Percentiles rank a stretch among this genome's conserved stretches.
These are phyloP conservation scores for Daktulosphaira vitifoliae DNA, from an alignment of 1,140 invertebrate genomes.

Conservation along the genomic window DNA sequence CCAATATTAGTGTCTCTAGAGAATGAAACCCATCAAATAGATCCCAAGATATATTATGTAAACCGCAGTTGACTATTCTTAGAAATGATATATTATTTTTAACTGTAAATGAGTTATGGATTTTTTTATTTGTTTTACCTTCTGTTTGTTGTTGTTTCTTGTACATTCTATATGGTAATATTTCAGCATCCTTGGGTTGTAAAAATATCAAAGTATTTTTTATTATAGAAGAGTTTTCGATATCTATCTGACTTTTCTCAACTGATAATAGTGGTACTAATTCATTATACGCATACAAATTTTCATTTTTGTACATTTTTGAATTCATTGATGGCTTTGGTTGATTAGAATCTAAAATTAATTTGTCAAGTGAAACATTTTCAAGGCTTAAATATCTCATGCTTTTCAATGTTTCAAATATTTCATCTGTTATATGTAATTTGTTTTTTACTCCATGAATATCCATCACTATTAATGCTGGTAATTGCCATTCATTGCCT, in stretches of 20 bases:
- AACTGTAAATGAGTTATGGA: slow-evolving; percentile 49
- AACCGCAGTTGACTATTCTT: slow-evolving; percentile 50
- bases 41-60: slow-evolving; percentile 57
- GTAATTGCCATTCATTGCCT: slow-evolving; percentile 7
- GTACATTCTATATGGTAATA: slow-evolving; percentile 56
- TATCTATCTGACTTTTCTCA: background rate
- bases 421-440: slow-evolving; percentile 17
- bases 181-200: slow-evolving; percentile 41
- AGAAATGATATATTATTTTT: slow-evolving; percentile 50
- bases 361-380: slow-evolving; percentile 17
- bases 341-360: slow-evolving; percentile 16
- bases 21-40: slow-evolving; percentile 57
- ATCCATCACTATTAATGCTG: slow-evolving; percentile 4
- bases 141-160: slow-evolving; percentile 43
- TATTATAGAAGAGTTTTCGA: background rate
- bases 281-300: slow-evolving; percentile 12
- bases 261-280: slow-evolving; percentile 5
- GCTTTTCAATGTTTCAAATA: slow-evolving; percentile 5
- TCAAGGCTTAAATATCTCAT: slow-evolving; percentile 9
- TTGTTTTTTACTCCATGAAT: slow-evolving; percentile 15
- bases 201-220: slow-evolving; percentile 21
- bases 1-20: slow-evolving; percentile 52
- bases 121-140: slow-evolving; percentile 43
- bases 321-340: background rate
- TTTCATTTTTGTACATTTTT: slow-evolving; percentile 6